These are phyloP conservation scores for Drosophila albomicans DNA, from an alignment of 1,140 invertebrate genomes.

Conservation along the genomic window DNA sequence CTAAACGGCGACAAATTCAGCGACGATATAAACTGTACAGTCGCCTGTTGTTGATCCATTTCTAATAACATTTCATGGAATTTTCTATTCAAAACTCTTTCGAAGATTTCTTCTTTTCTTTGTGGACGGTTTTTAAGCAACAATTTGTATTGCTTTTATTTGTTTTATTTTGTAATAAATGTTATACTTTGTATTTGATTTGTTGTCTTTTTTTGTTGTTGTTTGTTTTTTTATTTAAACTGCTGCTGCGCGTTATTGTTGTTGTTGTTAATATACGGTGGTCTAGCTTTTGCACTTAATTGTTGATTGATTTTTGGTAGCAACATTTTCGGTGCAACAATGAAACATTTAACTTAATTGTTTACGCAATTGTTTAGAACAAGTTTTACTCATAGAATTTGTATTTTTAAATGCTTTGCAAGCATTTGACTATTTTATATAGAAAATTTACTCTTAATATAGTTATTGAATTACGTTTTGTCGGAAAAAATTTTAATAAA, in stretches of 20 bases:
- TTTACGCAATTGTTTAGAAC: not conserved
- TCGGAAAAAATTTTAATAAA: slow-evolving; percentile 27
- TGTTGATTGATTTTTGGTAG: slow-evolving; percentile 52
- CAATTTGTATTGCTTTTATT: slow-evolving; percentile 23
- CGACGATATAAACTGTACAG: slow-evolving; percentile 92
- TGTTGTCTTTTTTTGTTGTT: slow-evolving; percentile 7
- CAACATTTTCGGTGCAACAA: slow-evolving; percentile 65
- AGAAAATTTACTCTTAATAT: slow-evolving; percentile 21
- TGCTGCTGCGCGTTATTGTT: slow-evolving; percentile 19
- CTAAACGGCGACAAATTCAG: slow-evolving; percentile 94
- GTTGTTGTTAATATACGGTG: slow-evolving; percentile 58
- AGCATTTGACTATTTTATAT: slow-evolving; percentile 26
- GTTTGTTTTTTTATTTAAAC: slow-evolving; percentile 35
- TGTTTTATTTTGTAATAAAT: slow-evolving; percentile 22
- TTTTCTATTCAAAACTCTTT: slow-evolving; percentile 34
- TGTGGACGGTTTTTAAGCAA: slow-evolving; percentile 53
- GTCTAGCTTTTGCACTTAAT: slow-evolving; percentile 69
- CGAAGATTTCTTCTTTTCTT: slow-evolving; percentile 1
- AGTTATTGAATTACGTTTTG: slow-evolving; percentile 24
- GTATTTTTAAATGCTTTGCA: slow-evolving; percentile 21
- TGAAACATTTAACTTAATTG: slow-evolving; percentile 30
- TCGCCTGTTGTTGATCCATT: slow-evolving; percentile 91
- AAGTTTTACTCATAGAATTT: slow-evolving; percentile 8
- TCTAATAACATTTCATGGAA: slow-evolving; percentile 90
- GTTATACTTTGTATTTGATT: not conserved